Conservation (phyloP, 2,113 vertebrate species). For the Clinocottus analis region DNA sequence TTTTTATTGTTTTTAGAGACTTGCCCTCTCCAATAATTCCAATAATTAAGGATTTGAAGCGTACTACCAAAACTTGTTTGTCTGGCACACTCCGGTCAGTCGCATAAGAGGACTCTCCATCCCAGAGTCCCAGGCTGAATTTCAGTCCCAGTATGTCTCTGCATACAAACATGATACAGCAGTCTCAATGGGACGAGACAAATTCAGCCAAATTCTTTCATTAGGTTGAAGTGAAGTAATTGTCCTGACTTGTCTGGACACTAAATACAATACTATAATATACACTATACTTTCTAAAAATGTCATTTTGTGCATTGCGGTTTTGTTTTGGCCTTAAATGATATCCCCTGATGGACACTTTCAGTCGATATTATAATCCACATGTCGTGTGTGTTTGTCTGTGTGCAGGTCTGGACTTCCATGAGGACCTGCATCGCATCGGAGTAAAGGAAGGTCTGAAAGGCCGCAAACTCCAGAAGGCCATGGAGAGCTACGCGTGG, state of each 20-base stretch:
- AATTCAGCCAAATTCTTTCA: background rate
- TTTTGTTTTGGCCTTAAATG: rapidly evolving
- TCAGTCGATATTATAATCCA: background rate
- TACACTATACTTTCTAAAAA: background rate
- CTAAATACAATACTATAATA: background rate
- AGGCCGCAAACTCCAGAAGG: conserved; percentile 91
- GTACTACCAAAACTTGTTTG: background rate
- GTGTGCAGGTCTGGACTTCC: conserved; percentile 89
- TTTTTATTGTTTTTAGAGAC: background rate
- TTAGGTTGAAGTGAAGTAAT: background rate
- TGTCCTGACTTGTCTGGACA: background rate
- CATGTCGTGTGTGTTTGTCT: conserved; percentile 3
- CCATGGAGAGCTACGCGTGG: conserved; percentile 95
- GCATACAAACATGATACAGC: background rate
- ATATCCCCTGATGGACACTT: background rate
- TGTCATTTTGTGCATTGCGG: background rate
- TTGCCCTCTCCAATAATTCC: background rate
- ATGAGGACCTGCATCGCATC: conserved; percentile 90
- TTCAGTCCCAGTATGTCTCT: background rate
- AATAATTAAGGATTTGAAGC: background rate
- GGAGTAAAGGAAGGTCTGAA: conserved; percentile 91
- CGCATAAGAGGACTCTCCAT: background rate
- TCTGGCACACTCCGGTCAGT: background rate
- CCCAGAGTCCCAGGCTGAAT: too few species aligned
- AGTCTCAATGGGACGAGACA: background rate